Conservation (phyloP, 2,888 invertebrate genomes). For the Patella caerulea region DNA sequence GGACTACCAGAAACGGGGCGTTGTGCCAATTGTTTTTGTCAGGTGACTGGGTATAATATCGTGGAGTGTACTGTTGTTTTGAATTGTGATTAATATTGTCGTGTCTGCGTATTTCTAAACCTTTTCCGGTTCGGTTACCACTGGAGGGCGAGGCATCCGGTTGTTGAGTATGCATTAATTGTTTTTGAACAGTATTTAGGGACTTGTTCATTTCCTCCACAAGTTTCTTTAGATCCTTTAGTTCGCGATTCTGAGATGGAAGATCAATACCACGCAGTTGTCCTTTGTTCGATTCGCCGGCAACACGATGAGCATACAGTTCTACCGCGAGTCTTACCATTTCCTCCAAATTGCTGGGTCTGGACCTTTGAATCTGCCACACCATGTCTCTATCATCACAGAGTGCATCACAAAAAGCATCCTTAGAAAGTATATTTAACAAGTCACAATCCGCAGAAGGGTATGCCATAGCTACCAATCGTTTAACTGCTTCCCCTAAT, state of each 20-base stretch:
- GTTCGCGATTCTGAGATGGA: no score
- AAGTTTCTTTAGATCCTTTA: no score
- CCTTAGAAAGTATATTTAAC: not conserved
- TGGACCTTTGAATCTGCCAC: conserved; percentile 8
- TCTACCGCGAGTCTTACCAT: not conserved
- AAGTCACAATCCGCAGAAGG: conserved; percentile 6
- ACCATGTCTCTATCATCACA: conserved; percentile 3
- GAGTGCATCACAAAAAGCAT: conserved; percentile 1
- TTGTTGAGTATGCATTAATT: not conserved
- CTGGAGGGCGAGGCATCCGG: no score
- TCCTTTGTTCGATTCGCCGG: not conserved
- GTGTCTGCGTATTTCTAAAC: no score
- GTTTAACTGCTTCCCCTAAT: not conserved
- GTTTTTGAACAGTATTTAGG: not conserved
- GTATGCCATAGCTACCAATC: not conserved
- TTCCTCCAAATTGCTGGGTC: conserved; percentile 3
- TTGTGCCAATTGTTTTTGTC: no score
- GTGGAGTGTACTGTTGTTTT: no score
- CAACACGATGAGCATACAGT: not conserved
- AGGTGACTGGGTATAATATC: no score
- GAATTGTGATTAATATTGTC: no score
- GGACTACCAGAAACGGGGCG: no score
- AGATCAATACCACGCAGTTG: no score
- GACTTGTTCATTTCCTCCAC: not conserved
- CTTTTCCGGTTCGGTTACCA: no score